Conservation (phyloP, 2,888 invertebrate genomes). For the Petrolisthes manimaculis region DNA sequence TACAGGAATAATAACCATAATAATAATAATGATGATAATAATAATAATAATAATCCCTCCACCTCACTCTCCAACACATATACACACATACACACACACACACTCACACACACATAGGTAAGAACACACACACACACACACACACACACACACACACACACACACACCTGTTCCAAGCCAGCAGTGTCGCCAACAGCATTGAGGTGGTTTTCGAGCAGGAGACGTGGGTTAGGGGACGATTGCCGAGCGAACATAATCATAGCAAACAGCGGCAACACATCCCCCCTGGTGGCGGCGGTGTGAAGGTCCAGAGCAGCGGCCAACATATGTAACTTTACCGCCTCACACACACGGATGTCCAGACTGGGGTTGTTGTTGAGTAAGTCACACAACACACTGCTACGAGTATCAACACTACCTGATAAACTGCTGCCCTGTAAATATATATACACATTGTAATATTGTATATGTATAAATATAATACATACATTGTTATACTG, state of each 20-base stretch:
- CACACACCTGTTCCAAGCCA: constrained; percentile 71
- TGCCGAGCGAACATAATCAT: constrained; percentile 71
- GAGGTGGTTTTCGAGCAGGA: constrained; percentile 70
- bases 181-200: constrained; percentile 65
- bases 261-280: constrained; percentile 70
- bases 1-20: too few relatives aligned
- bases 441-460: too few relatives aligned
- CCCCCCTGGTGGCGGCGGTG: constrained; percentile 67
- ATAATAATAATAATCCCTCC: too few relatives aligned
- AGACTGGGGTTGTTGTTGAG: constrained; percentile 68
- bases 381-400: constrained; percentile 39
- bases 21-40: too few relatives aligned
- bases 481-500: too few relatives aligned
- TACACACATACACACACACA: too few relatives aligned
- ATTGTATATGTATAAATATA: too few relatives aligned
- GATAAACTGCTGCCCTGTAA: constrained; percentile 36
- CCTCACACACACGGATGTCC: constrained; percentile 70
- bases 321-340: constrained; percentile 71
- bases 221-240: constrained; percentile 69
- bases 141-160: too few relatives aligned
- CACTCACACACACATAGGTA: too few relatives aligned
- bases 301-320: constrained; percentile 69
- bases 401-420: constrained; percentile 44
- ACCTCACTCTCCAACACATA: too few relatives aligned
- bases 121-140: too few relatives aligned